Evolutionary conservation across 2,888 invertebrate species (phyloP).

Genomic region (Gastracanthus pulcherrimus): DNA sequence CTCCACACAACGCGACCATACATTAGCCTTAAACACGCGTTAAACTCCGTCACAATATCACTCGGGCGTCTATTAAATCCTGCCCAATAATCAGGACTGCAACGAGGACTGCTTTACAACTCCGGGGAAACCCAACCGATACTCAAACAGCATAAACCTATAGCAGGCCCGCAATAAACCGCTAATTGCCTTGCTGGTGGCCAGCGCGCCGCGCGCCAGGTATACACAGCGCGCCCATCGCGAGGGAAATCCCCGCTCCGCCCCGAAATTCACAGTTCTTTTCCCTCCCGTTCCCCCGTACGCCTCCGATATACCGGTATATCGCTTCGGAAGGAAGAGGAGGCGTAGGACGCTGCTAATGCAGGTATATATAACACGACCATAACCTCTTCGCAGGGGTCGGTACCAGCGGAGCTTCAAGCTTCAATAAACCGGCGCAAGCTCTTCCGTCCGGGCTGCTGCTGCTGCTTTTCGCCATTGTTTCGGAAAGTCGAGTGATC

Average conservation of each 20-base stretch:
- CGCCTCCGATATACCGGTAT: background rate
- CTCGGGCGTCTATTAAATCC: no score
- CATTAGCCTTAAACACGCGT: background rate
- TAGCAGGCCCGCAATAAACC: constrained; percentile 18
- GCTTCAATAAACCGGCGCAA: no score
- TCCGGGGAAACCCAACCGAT: constrained; percentile 2
- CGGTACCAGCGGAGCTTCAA: no score
- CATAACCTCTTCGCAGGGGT: no score
- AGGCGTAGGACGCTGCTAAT: background rate
- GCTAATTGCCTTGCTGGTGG: constrained; percentile 31
- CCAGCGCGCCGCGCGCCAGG: background rate
- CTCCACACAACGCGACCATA: background rate
- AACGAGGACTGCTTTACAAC: no score
- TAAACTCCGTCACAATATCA: background rate
- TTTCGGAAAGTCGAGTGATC: constrained; percentile 15
- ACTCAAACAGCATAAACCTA: background rate
- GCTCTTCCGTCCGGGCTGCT: background rate
- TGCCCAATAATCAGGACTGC: no score
- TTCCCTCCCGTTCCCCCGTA: background rate
- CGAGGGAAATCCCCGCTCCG: background rate
- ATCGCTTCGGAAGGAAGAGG: background rate
- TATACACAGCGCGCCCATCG: background rate
- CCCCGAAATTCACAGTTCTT: background rate
- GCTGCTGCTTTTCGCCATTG: background rate
- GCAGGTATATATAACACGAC: background rate